Conservation (phyloP, 2,797 vertebrate species). For the Harpagifer antarcticus region DNA sequence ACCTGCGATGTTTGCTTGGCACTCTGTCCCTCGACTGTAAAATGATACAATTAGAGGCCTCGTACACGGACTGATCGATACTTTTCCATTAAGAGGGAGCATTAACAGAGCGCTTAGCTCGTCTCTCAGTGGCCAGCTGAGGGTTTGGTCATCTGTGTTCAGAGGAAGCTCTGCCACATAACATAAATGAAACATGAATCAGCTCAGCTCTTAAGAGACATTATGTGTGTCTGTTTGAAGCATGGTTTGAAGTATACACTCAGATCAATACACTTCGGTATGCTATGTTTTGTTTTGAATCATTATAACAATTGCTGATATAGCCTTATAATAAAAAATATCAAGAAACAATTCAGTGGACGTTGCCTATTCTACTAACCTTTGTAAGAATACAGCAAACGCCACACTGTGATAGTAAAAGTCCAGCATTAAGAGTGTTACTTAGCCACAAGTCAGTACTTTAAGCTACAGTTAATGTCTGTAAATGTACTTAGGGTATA, state of each 20-base stretch:
- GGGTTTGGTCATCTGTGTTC: slow-evolving; percentile 6
- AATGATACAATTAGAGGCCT: slow-evolving; percentile 60
- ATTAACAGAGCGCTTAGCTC: slow-evolving; percentile 58
- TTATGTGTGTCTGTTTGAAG: too few species aligned
- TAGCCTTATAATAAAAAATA: not conserved
- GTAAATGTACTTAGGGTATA: not conserved
- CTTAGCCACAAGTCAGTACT: not conserved
- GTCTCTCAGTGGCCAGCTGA: slow-evolving; percentile 16
- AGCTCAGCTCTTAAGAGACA: not conserved
- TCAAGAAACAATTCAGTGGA: too few species aligned
- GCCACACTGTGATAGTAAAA: not conserved
- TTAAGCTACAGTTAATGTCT: not conserved
- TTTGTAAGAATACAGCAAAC: not conserved
- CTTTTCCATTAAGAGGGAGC: slow-evolving; percentile 67
- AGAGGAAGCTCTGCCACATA: not conserved
- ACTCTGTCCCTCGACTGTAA: slow-evolving; percentile 40
- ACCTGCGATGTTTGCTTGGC: slow-evolving; percentile 63
- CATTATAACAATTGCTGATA: not conserved
- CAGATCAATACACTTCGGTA: too few species aligned
- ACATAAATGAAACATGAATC: not conserved
- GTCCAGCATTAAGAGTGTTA: not conserved
- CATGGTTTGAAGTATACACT: too few species aligned
- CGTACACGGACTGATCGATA: slow-evolving; percentile 66
- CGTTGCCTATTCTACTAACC: too few species aligned
- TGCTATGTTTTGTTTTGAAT: too few species aligned